phyloP scores from a whole-genome alignment of 2,888 invertebrate genomes.

The Zeuzera pyrina region DNA sequence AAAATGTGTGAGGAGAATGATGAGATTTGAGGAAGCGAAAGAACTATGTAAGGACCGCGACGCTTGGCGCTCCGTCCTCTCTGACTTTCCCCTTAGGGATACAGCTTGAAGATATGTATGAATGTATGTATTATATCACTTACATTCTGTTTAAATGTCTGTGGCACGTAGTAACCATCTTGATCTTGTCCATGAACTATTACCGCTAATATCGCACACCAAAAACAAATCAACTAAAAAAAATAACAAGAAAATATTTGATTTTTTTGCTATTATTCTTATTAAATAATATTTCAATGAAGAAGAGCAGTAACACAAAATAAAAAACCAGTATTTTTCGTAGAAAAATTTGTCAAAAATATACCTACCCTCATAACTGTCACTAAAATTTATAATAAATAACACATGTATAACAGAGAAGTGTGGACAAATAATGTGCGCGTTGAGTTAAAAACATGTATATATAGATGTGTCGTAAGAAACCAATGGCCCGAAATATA shows the following conservation, averaged over 20 bases:
- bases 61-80: no score
- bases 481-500: conserved; percentile 28
- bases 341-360: no score
- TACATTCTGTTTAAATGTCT: conserved; percentile 51
- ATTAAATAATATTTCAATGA: neutral
- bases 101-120: no score
- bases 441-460: conserved; percentile 13
- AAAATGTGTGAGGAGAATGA: no score
- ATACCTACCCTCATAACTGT: conserved; percentile 35
- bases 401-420: conserved; percentile 15
- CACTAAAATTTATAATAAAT: conserved; percentile 6
- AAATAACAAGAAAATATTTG: no score
- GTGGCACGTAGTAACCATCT: conserved; percentile 48
- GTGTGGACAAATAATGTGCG: conserved; percentile 22
- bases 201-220: conserved; percentile 44
- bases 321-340: no score
- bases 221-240: conserved; percentile 54
- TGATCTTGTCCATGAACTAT: conserved; percentile 29
- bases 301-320: no score
- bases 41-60: no score
- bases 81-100: no score
- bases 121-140: no score
- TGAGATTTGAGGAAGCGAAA: no score
- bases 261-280: neutral
- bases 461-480: conserved; percentile 29